Evolutionary conservation across 2,888 invertebrate genomes (phyloP), one percentile per base, ranked within the genome.

Genomic region (Spicauda simplicius): DNA sequence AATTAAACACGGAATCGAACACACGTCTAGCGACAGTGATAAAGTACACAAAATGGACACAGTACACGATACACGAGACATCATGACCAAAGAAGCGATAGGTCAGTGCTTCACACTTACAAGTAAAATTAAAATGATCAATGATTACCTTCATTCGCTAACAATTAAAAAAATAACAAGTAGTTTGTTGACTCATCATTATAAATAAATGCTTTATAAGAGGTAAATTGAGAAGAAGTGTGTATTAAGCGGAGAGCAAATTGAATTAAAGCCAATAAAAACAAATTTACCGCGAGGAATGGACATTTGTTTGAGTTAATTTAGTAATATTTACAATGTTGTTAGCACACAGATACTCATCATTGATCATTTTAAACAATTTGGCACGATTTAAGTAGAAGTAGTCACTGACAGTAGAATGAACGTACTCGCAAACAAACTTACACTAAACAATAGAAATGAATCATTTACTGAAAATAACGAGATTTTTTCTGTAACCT

Each of bases 51-150:
- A 78, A 75, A 90, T 89, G 90, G 83, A 83, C 72, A 82, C 80
- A 71, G 83, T 83, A 86, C 85, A 85, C 80, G 74, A 83, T 75
- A 86, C 84, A 83, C 69, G 69, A 64, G 85, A 87, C 78, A 86
- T 85, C 77, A 82, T 91, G 87, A 85, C 84, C 70, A 77, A 81
- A 74, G 91, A 91, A 76, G 91, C 90, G 69, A 85, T 92, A 91
- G 92, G 92, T 92, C 87, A 90, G 91, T 91, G 81, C 68, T 54
- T 54, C 1, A 41, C 30, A 54, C 33, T 41, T 63, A 45, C 16
- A 20, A 53, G 16, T 48, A 16, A 48, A 58, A 52, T 54, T 69
- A 60, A 70, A 71, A 71, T 76, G 72, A 72, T 74, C 76, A 72
- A 71, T 72, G 73, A 73, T 71, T 70, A 50, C 3, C 45, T 48